Evolutionary conservation across 2,797 vertebrate genomes (phyloP).

Genomic region (Melanogrammus aeglefinus): DNA sequence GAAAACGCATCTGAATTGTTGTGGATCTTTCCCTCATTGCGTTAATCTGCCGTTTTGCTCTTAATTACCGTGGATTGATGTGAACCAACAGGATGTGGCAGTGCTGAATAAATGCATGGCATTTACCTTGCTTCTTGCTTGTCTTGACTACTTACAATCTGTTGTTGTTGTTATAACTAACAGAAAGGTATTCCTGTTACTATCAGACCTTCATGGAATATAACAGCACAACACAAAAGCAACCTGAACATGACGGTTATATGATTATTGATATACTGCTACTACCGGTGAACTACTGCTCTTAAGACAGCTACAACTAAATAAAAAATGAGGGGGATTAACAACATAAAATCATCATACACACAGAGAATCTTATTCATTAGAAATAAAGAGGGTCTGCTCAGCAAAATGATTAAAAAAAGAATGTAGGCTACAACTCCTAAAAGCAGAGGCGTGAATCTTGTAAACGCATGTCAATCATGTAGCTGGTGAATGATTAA

Average conservation of each 20-base stretch:
- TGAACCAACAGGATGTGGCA: slow-evolving; percentile 45
- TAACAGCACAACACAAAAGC: neutral
- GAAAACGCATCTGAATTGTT: neutral
- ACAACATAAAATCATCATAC: neutral
- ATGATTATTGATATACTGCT: too few species aligned
- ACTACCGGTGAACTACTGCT: neutral
- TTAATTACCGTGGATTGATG: slow-evolving; percentile 39
- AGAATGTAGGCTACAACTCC: too few species aligned
- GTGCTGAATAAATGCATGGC: slow-evolving; percentile 72
- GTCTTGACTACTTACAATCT: neutral
- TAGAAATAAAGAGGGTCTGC: neutral
- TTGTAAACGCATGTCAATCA: neutral
- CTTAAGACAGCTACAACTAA: neutral
- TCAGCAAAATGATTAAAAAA: neutral
- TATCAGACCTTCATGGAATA: neutral
- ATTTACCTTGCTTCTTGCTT: slow-evolving; percentile 48
- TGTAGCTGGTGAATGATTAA: neutral
- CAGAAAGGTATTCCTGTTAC: neutral
- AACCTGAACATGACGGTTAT: neutral
- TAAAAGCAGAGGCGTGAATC: neutral
- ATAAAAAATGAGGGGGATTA: neutral
- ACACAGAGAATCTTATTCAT: neutral
- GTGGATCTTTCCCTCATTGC: neutral
- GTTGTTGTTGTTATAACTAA: neutral
- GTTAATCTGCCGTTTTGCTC: neutral